These are phyloP conservation scores for Rhinopithecus roxellana DNA, from an alignment of 2,113 vertebrate species.

Conservation along the genomic window DNA sequence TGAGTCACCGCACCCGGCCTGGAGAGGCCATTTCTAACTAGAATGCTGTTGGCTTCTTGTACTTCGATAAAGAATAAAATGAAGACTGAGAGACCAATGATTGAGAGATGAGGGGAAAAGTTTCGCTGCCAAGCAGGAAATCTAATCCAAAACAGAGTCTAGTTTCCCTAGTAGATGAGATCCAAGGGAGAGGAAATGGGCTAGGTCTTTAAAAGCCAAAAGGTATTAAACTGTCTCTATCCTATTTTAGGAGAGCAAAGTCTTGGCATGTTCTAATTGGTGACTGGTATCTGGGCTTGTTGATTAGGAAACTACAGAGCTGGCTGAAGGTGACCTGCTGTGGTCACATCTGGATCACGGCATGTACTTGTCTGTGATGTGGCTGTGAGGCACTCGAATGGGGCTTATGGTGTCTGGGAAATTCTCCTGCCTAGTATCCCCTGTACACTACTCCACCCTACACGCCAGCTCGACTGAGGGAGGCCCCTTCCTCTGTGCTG, in stretches of 20 bases:
- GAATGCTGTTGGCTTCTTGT: not conserved
- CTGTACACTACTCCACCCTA: not conserved
- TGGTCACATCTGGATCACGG: not conserved
- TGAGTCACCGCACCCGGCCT: too few species aligned
- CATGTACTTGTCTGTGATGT: too few species aligned
- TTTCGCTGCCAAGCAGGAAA: not conserved
- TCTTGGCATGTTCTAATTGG: not conserved
- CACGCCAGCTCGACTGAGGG: fast-evolving
- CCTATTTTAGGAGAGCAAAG: not conserved
- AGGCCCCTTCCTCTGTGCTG: too few species aligned
- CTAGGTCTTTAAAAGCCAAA: not conserved
- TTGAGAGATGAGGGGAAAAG: not conserved
- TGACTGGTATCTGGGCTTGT: not conserved
- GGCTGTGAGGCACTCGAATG: too few species aligned
- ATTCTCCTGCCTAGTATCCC: not conserved
- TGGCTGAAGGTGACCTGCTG: not conserved
- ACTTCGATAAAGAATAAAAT: not conserved
- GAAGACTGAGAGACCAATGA: not conserved
- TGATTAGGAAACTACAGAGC: not conserved
- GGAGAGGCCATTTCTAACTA: not conserved
- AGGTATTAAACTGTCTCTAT: not conserved
- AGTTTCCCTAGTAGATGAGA: not conserved
- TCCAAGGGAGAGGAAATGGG: not conserved
- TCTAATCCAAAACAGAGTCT: not conserved
- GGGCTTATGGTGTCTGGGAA: not conserved